Percentiles rank a stretch among this genome's conserved stretches.
phyloP scores from a whole-genome alignment of 2,888 invertebrate species.

The Capitulum mitella region DNA sequence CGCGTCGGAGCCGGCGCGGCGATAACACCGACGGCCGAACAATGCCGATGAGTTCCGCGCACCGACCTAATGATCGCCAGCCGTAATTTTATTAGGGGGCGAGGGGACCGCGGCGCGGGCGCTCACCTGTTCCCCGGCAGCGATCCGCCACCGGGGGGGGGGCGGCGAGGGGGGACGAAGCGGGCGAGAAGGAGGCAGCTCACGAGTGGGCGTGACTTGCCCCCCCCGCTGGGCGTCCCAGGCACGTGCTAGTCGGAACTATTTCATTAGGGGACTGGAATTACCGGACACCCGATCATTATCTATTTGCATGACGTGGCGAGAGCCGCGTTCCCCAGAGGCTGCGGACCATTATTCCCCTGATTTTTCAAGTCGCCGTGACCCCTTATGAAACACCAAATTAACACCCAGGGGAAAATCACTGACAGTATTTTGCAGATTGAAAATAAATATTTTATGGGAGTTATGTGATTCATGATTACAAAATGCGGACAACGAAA shows the following conservation, averaged over 20 bases:
- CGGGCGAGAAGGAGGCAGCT: background rate
- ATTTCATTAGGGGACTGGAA: background rate
- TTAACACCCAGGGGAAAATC: background rate
- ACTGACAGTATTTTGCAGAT: constrained; percentile 8
- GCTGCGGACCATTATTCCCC: background rate
- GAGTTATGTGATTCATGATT: background rate
- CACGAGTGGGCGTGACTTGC: background rate
- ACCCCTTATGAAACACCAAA: constrained; percentile 6
- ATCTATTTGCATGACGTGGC: background rate
- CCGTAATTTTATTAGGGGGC: background rate
- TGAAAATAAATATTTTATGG: constrained; percentile 1
- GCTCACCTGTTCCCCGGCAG: constrained; percentile 10
- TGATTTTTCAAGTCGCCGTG: background rate
- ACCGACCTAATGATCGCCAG: background rate
- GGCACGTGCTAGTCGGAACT: background rate
- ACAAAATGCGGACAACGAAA: background rate
- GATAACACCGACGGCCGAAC: background rate
- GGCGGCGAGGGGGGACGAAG: background rate
- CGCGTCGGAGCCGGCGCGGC: background rate
- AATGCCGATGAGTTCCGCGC: background rate
- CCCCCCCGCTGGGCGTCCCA: background rate
- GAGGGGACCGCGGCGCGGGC: background rate
- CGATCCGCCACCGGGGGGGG: background rate
- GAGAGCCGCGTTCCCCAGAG: background rate
- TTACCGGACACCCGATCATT: background rate